Percentiles rank a stretch among this genome's conserved stretches.
Evolutionary conservation across 2,888 invertebrate species (phyloP).

Genomic region (Hirtodrosophila histrioides): DNA sequence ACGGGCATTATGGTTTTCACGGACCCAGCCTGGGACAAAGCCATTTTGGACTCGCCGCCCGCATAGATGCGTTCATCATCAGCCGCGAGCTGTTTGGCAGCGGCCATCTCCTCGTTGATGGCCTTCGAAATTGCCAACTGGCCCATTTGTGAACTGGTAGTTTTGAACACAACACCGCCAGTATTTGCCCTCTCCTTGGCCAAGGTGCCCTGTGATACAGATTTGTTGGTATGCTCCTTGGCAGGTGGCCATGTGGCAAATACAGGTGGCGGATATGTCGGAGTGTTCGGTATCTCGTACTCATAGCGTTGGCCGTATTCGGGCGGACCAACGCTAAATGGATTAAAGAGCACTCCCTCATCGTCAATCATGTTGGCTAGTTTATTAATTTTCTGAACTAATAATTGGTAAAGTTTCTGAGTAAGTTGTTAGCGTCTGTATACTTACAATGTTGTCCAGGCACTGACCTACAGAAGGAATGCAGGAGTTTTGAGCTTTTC

Average conservation of each 20-base stretch:
- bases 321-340: constrained; percentile 52
- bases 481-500: not conserved
- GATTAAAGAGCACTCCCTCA: constrained; percentile 45
- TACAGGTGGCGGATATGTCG: constrained; percentile 60
- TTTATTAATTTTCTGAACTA: not conserved
- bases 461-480: not conserved
- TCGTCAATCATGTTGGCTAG: constrained; percentile 50
- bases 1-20: constrained; percentile 42
- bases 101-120: constrained; percentile 63
- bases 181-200: not conserved
- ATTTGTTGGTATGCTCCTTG: constrained; percentile 26
- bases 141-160: constrained; percentile 35
- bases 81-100: constrained; percentile 35
- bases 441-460: not conserved
- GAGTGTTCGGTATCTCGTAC: constrained; percentile 38
- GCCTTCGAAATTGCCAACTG: constrained; percentile 54
- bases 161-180: not conserved
- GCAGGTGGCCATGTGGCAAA: constrained; percentile 33
- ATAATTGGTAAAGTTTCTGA: not conserved
- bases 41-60: constrained; percentile 18
- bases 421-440: not conserved
- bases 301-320: constrained; percentile 10
- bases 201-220: constrained; percentile 36
- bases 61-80: constrained; percentile 40
- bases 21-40: not conserved